Conservation (phyloP, 2,888 invertebrate genomes). For the Deilephila porcellus region DNA sequence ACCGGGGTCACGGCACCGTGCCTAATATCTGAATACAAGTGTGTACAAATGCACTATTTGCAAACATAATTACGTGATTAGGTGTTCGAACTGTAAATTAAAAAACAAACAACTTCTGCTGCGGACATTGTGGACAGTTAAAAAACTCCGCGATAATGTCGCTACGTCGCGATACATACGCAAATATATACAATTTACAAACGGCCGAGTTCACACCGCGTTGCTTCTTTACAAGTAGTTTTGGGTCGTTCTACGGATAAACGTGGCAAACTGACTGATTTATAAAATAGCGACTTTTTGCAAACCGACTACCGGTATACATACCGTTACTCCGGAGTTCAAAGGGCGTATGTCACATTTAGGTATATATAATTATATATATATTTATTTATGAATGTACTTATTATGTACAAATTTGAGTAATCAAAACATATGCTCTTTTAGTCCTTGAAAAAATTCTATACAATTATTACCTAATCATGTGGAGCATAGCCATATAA, state of each 20-base stretch:
- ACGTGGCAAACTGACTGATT: background rate
- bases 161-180: background rate
- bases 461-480: no score
- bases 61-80: background rate
- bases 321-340: background rate
- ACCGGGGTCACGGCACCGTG: background rate
- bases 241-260: background rate
- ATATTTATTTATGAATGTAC: no score
- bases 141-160: background rate
- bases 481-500: no score
- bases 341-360: no score
- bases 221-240: background rate
- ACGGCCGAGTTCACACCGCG: background rate
- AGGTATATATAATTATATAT: no score
- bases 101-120: background rate
- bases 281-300: background rate
- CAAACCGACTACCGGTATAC: background rate
- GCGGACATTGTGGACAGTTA: background rate
- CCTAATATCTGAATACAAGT: no score
- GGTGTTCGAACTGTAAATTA: background rate
- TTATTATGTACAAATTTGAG: no score
- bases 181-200: constrained; percentile 22
- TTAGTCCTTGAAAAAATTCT: no score
- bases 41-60: background rate
- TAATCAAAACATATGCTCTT: no score